Percentiles rank a stretch among this genome's conserved stretches.
Conservation (phyloP, 2,888 invertebrate species). For the Aphidius colemani region DNA sequence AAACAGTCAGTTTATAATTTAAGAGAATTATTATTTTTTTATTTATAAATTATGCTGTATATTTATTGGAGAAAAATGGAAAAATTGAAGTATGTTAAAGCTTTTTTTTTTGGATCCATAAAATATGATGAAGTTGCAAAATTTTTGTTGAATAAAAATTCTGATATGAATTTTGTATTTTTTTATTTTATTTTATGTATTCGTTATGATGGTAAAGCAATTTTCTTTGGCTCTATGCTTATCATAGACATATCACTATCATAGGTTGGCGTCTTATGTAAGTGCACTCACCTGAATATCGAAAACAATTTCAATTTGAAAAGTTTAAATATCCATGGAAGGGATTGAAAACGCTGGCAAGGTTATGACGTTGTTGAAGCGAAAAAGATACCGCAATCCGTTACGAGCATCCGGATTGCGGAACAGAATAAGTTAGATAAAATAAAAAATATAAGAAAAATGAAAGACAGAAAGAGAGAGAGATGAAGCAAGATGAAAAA, state of each 20-base stretch:
- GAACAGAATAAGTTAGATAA: slow-evolving; percentile 26
- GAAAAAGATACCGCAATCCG: slow-evolving; percentile 34
- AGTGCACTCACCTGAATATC: slow-evolving; percentile 48
- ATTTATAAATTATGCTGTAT: too few species aligned
- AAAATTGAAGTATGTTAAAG: too few species aligned
- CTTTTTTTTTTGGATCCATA: too few species aligned
- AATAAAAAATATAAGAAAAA: slow-evolving; percentile 30
- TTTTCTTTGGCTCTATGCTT: slow-evolving; percentile 14
- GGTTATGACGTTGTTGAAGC: slow-evolving; percentile 31
- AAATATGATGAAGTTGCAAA: too few species aligned
- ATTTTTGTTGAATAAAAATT: too few species aligned
- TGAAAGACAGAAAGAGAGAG: slow-evolving; percentile 27
- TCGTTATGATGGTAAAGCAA: slow-evolving; percentile 8
- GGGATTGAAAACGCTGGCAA: slow-evolving; percentile 21
- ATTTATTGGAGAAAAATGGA: too few species aligned
- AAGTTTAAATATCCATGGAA: slow-evolving; percentile 51
- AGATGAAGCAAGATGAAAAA: slow-evolving; percentile 24
- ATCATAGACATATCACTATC: slow-evolving; percentile 16
- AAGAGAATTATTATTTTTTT: too few species aligned
- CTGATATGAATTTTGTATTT: too few species aligned
- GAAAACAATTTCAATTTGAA: slow-evolving; percentile 58
- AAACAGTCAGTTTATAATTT: not conserved
- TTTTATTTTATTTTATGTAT: too few species aligned
- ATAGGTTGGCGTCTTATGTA: slow-evolving; percentile 1
- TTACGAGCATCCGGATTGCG: slow-evolving; percentile 34